Percentiles rank a stretch among this genome's conserved stretches.
Conservation (phyloP, 2,113 vertebrate species). For the Neotoma lepida region DNA sequence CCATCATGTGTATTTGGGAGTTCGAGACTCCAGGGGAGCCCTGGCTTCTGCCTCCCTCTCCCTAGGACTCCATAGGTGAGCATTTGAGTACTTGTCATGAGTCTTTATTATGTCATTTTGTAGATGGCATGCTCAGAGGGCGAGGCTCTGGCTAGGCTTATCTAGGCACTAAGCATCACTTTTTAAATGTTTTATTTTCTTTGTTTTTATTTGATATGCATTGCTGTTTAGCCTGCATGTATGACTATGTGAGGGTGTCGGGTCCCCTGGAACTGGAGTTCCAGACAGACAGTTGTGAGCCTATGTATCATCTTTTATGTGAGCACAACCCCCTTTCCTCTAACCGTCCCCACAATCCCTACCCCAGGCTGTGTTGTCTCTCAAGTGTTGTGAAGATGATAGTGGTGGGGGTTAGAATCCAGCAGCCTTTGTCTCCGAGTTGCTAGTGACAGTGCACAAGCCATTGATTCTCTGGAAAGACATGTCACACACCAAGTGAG, state of each 20-base stretch:
- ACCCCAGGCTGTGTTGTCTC: neutral
- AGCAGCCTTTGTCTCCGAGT: neutral
- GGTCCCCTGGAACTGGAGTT: neutral
- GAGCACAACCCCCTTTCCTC: fast-evolving
- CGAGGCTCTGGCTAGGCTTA: neutral
- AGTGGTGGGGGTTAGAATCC: neutral
- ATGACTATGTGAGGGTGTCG: neutral
- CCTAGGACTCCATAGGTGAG: neutral
- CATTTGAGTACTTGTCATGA: neutral
- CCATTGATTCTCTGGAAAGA: neutral
- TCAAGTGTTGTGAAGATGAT: neutral
- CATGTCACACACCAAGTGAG: fast-evolving
- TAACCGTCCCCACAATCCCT: fast-evolving
- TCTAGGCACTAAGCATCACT: no score
- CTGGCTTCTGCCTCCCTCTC: neutral
- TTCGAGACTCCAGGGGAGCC: no score
- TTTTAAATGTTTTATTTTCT: neutral
- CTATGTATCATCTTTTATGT: neutral
- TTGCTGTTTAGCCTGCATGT: neutral
- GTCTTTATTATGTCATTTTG: neutral
- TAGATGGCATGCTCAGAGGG: neutral
- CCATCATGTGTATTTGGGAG: neutral
- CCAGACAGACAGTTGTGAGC: neutral
- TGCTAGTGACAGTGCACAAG: neutral
- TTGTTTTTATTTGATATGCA: neutral